Evolutionary conservation across 2,888 invertebrate species (phyloP).

Genomic region (Orthonychiurus folsomi): DNA sequence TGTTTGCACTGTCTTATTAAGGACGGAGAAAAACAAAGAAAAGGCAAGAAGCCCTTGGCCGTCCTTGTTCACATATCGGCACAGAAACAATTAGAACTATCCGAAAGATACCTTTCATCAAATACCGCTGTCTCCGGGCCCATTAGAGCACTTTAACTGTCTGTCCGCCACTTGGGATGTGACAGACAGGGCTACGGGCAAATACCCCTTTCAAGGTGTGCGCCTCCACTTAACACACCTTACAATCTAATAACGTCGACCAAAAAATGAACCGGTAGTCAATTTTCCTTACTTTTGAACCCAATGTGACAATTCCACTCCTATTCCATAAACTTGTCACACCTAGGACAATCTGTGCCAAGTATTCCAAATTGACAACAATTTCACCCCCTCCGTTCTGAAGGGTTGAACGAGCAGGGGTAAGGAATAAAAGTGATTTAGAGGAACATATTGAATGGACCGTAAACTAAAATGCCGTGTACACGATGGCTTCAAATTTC

Average conservation of each 20-base stretch:
- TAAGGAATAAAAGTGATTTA: too few relatives aligned
- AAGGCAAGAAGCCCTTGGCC: constrained; percentile 9
- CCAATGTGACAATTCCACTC: too few relatives aligned
- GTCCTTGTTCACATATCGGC: constrained; percentile 6
- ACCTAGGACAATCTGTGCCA: too few relatives aligned
- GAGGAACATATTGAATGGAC: too few relatives aligned
- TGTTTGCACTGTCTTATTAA: constrained; percentile 10
- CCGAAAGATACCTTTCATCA: constrained; percentile 27
- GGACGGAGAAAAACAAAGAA: constrained; percentile 27
- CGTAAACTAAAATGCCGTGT: too few relatives aligned
- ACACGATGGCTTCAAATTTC: too few relatives aligned
- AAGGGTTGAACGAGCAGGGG: too few relatives aligned
- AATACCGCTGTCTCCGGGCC: constrained; percentile 39
- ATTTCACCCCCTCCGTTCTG: too few relatives aligned
- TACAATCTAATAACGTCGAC: constrained; percentile 13
- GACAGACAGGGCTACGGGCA: constrained; percentile 13
- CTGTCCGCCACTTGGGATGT: constrained; percentile 30
- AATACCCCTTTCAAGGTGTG: constrained; percentile 14
- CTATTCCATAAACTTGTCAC: too few relatives aligned
- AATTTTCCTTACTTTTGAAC: too few relatives aligned
- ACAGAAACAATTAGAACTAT: constrained; percentile 38
- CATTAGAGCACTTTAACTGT: constrained; percentile 39
- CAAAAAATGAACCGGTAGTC: too few relatives aligned
- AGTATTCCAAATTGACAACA: too few relatives aligned
- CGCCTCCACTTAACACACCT: constrained; percentile 18